These are phyloP conservation scores for Apotomis capreana DNA, from an alignment of 2,888 invertebrate genomes.

Conservation along the genomic window DNA sequence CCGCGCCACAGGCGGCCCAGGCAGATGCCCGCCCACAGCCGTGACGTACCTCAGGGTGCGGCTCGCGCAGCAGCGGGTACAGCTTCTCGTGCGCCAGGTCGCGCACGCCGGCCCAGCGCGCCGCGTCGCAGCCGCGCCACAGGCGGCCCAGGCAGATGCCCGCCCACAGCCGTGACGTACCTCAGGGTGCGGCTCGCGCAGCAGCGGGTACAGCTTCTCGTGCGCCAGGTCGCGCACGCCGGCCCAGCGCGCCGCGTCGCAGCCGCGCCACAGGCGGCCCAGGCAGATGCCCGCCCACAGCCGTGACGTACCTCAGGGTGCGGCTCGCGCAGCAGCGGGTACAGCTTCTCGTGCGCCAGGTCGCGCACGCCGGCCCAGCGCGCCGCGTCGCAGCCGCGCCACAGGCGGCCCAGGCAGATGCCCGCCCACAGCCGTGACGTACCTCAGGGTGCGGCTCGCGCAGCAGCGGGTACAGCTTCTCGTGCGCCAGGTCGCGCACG, in stretches of 20 bases:
- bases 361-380: constrained; percentile 72
- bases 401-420: constrained; percentile 86
- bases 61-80: too few species aligned
- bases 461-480: constrained; percentile 73
- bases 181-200: constrained; percentile 91
- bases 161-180: constrained; percentile 56
- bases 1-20: too few species aligned
- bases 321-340: constrained; percentile 94
- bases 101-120: too few species aligned
- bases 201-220: constrained; percentile 92
- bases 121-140: too few species aligned
- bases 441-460: constrained; percentile 95
- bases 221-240: constrained; percentile 84
- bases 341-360: constrained; percentile 88
- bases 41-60: too few species aligned
- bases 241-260: too few species aligned
- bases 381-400: too few species aligned
- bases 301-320: constrained; percentile 74
- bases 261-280: constrained; percentile 73
- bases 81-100: too few species aligned
- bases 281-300: constrained; percentile 64
- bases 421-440: constrained; percentile 83
- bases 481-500: neutral
- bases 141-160: neutral
- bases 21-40: too few species aligned